Conservation (phyloP, 2,113 vertebrate species). For the Sinocyclocheilus anophthalmus region DNA sequence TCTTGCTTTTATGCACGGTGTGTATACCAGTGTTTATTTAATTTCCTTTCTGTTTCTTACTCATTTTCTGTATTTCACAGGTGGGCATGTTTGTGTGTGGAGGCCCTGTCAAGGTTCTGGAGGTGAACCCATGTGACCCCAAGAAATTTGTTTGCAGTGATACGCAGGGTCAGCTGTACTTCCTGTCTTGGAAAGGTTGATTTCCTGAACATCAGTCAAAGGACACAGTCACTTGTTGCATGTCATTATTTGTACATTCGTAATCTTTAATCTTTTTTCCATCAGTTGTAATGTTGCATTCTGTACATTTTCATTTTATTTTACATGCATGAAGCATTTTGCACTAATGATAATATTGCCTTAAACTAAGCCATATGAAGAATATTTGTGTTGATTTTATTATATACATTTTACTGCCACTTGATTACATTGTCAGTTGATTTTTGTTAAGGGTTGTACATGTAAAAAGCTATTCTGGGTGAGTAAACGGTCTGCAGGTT, state of each 20-base stretch:
- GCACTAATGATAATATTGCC: neutral
- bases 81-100: constrained; percentile 75
- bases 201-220: neutral
- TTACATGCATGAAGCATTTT: neutral
- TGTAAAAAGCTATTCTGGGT: no score
- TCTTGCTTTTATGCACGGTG: neutral
- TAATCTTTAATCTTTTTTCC: no score
- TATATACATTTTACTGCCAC: neutral
- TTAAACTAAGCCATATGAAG: neutral
- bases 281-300: neutral
- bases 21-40: neutral
- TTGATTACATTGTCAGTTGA: neutral
- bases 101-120: constrained; percentile 67
- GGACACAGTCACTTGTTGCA: neutral
- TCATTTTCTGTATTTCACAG: constrained; percentile 49
- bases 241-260: neutral
- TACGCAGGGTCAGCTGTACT: constrained; percentile 68
- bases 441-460: no score
- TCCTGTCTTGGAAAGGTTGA: constrained; percentile 73
- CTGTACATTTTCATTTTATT: neutral
- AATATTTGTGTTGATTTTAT: neutral
- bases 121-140: constrained; percentile 67
- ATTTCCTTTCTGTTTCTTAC: neutral
- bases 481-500: no score
- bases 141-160: constrained; percentile 72